Conservation (phyloP, 2,888 invertebrate species). For the Nephrotoma appendiculata region DNA sequence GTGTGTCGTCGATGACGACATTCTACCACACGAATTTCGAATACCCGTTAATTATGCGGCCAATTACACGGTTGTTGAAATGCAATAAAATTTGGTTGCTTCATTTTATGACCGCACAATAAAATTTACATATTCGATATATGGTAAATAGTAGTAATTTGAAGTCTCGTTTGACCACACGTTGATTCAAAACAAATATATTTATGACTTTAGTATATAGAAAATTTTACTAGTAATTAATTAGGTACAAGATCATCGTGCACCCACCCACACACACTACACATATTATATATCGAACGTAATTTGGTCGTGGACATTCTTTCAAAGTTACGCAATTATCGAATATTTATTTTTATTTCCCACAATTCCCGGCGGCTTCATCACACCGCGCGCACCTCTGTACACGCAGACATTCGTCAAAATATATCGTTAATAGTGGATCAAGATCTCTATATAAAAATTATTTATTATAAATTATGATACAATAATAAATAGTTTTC, state of each 20-base stretch:
- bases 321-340: not conserved
- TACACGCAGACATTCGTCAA: not conserved
- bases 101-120: not conserved
- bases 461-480: not conserved
- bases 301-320: not conserved
- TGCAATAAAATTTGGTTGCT: not conserved
- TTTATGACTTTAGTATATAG: not conserved
- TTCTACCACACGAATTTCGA: not conserved
- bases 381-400: not conserved
- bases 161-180: not conserved
- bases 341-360: not conserved
- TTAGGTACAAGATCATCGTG: not conserved
- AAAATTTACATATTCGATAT: not conserved
- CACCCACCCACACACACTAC: not conserved
- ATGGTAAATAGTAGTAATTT: not conserved
- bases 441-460: not conserved
- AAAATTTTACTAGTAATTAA: not conserved
- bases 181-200: not conserved
- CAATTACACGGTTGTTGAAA: not conserved
- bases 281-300: not conserved
- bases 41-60: not conserved
- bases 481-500: not conserved
- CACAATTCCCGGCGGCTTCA: not conserved
- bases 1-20: not conserved
- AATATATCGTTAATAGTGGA: not conserved